phyloP scores from a whole-genome alignment of 2,888 invertebrate species.

The Epirrhoe alternata region DNA sequence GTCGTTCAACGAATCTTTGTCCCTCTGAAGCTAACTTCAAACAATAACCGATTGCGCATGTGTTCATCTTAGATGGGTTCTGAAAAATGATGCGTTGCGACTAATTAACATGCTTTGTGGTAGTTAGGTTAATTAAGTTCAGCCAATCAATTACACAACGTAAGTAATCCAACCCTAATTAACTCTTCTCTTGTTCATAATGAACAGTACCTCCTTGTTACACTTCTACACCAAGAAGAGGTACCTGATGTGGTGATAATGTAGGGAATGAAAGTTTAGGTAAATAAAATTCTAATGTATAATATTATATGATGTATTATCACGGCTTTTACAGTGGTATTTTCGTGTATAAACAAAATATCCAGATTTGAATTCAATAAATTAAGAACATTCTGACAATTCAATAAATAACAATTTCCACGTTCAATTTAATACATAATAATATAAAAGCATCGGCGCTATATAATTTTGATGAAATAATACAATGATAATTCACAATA shows the following conservation, averaged over 20 bases:
- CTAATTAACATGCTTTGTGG: too few species aligned
- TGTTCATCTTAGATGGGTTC: too few species aligned
- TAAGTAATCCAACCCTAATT: too few species aligned
- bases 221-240: too few species aligned
- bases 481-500: slow-evolving; percentile 58
- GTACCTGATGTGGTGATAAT: background rate
- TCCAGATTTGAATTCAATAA: slow-evolving; percentile 82
- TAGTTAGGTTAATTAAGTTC: too few species aligned
- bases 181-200: too few species aligned
- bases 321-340: slow-evolving; percentile 85
- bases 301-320: slow-evolving; percentile 84
- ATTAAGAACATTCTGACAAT: slow-evolving; percentile 80
- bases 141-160: too few species aligned
- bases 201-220: too few species aligned
- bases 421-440: slow-evolving; percentile 65
- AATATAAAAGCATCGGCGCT: slow-evolving; percentile 66
- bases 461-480: slow-evolving; percentile 70
- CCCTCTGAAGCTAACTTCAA: too few species aligned
- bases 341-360: slow-evolving; percentile 83
- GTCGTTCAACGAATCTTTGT: too few species aligned
- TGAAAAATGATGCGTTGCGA: too few species aligned
- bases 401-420: slow-evolving; percentile 83
- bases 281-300: slow-evolving; percentile 76
- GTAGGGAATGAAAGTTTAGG: background rate
- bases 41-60: too few species aligned